phyloP scores from a whole-genome alignment of 1,140 invertebrate species.

The Calliphora vicina region DNA sequence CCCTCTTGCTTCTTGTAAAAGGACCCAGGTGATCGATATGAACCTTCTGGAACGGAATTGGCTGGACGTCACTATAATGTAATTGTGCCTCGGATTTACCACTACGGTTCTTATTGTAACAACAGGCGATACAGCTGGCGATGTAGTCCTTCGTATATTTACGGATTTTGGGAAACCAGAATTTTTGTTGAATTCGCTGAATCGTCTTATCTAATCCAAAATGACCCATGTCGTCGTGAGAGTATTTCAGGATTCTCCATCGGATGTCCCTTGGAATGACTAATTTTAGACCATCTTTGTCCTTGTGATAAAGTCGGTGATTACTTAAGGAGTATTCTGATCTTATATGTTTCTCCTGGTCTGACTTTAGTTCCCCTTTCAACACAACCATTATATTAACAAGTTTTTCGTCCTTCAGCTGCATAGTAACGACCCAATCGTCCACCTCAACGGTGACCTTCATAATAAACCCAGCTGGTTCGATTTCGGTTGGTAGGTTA shows the following conservation, averaged over 20 bases:
- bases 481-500: neutral
- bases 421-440: neutral
- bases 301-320: conserved; percentile 14
- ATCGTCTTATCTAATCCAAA: neutral
- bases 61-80: neutral
- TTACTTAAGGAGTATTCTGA: neutral
- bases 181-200: neutral
- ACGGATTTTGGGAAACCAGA: conserved; percentile 17
- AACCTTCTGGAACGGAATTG: conserved; percentile 12
- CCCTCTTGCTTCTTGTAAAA: conserved; percentile 5
- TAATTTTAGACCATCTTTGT: neutral
- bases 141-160: conserved; percentile 33
- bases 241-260: conserved; percentile 33
- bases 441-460: neutral
- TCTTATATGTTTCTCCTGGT: neutral
- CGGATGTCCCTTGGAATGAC: conserved; percentile 30
- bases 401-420: conserved; percentile 2
- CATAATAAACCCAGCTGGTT: conserved; percentile 11
- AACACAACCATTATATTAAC: conserved; percentile 9
- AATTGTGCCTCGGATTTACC: conserved; percentile 15
- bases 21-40: conserved; percentile 30
- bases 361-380: neutral
- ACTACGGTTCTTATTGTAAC: neutral
- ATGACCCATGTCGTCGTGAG: neutral
- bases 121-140: conserved; percentile 19